Evolutionary conservation across 2,797 vertebrate species (phyloP).

Genomic region (Schizopygopsis pylzovi): DNA sequence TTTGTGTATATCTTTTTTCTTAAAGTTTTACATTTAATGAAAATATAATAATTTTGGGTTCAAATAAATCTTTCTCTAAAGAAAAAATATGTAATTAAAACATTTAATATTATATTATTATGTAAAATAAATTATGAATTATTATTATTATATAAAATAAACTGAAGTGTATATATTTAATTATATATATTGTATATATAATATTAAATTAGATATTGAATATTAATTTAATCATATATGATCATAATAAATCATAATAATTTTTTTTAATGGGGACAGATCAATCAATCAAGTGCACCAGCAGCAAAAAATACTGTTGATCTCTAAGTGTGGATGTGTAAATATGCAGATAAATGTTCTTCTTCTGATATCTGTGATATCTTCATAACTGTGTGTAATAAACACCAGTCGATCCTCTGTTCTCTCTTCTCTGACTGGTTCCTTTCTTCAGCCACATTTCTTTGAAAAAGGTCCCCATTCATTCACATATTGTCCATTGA

Average conservation of each 20-base stretch:
- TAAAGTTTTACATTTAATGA: not conserved
- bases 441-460: conserved; percentile 25
- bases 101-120: not conserved
- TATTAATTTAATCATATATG: too few species aligned
- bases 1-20: too few species aligned
- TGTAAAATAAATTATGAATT: not conserved
- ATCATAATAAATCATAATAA: not conserved
- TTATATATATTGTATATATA: too few species aligned
- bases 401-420: not conserved
- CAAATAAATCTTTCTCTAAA: too few species aligned
- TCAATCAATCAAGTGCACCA: not conserved
- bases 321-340: not conserved
- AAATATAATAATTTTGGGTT: not conserved
- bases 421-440: not conserved
- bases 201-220: too few species aligned
- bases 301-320: not conserved
- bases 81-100: not conserved
- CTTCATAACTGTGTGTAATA: not conserved
- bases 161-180: too few species aligned
- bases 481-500: conserved; percentile 45
- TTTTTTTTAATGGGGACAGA: not conserved
- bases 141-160: too few species aligned
- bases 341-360: not conserved
- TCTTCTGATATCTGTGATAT: not conserved
- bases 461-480: not conserved